Conservation (phyloP, 2,888 invertebrate genomes). For the Elysia crispata region DNA sequence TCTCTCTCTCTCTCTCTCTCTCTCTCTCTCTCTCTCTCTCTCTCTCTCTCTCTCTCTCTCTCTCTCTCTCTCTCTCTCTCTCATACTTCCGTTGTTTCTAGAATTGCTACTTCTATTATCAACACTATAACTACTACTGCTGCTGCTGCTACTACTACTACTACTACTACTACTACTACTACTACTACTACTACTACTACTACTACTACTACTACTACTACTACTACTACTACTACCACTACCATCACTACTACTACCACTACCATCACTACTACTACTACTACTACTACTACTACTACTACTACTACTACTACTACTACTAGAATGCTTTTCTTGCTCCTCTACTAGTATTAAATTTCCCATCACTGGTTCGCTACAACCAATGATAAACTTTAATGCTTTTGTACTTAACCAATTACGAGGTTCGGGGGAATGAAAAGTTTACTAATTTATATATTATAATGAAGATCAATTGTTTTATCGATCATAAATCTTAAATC, state of each 20-base stretch:
- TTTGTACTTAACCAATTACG: too few relatives aligned
- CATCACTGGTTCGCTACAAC: too few relatives aligned
- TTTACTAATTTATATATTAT: too few relatives aligned
- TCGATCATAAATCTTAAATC: too few relatives aligned
- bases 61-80: not conserved
- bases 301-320: not conserved
- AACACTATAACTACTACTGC: not conserved
- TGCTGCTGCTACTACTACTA: slow-evolving; percentile 4
- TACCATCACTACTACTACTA: not conserved
- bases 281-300: not conserved
- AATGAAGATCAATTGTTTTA: too few relatives aligned
- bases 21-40: too few relatives aligned
- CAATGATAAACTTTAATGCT: too few relatives aligned
- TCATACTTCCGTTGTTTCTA: not conserved
- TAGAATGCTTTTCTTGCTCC: not conserved
- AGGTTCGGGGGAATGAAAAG: too few relatives aligned
- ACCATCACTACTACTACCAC: not conserved
- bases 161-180: slow-evolving; percentile 4
- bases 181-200: slow-evolving; percentile 4
- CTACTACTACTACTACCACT: slow-evolving; percentile 6
- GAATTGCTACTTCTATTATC: too few relatives aligned
- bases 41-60: too few relatives aligned
- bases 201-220: slow-evolving; percentile 9
- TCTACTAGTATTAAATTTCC: not conserved
- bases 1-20: too few relatives aligned